Base-by-base conservation (phyloP, 2,888 invertebrate species). In the Tridacna gigas region DNA sequence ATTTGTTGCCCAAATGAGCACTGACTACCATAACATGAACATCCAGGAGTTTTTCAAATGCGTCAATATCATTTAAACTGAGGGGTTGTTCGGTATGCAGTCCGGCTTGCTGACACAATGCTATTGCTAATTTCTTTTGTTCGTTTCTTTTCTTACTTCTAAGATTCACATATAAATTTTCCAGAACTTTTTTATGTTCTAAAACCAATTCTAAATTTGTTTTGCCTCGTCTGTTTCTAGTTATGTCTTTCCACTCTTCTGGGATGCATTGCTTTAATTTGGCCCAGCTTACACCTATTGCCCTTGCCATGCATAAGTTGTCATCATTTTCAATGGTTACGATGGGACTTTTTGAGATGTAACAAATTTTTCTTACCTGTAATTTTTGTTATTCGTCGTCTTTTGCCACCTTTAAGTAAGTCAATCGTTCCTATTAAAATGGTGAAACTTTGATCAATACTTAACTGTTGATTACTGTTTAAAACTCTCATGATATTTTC, bases 251-350 rank as follows among this genome's bases (percentile, higher is more conserved):
- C 82, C 78, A 82, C 37, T 78, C 82, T 56, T 65, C 65, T 0
- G 28, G 37, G 18, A 66, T 76, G 47, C 83, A 83, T 28, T 56
- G 25, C 0, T 83, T 75, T n/a, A 76, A 71, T 63, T 83, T 83
- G 7, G 79, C 61, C 83, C 79, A 79, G 25, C 74, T 67, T n/a
- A 82, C n/a, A n/a, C n/a, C n/a, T n/a, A n/a, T n/a, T n/a, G n/a
- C n/a, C n/a, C n/a, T n/a, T n/a, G n/a, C n/a, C 83, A 79, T 76
- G 60, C 83, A 83, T 22, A 79, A n/a, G 15, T 79, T 74, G 26
- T 82, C 82, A 1, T 82, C 67, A 71, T 82, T 82, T n/a, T 79
- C 82, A 18, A 82, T 82, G 56, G 79, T 79, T 5, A 82, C 82
- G 9, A 75, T 28, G 3, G 75, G 79, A 13, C 9, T 69, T 60